Conservation (phyloP, 1,140 invertebrate genomes). For the Drosophila auraria region DNA sequence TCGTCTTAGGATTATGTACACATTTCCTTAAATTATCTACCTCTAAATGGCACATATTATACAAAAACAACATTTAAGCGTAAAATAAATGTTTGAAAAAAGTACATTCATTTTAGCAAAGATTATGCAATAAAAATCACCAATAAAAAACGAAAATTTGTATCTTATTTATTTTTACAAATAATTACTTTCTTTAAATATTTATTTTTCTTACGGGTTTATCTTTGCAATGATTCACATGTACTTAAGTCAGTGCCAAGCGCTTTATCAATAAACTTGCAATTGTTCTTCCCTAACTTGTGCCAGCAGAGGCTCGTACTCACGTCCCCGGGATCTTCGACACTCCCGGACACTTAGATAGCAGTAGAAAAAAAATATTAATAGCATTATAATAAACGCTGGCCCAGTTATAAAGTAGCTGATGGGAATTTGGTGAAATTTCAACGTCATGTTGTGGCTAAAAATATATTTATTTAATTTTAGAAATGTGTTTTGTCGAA, state of each 20-base stretch:
- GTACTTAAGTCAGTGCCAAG: background rate
- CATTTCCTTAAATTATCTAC: no score
- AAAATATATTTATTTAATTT: background rate
- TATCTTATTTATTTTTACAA: background rate
- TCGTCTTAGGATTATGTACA: no score
- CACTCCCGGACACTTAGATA: conserved; percentile 38
- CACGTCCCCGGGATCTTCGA: background rate
- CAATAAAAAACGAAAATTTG: background rate
- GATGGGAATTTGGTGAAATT: background rate
- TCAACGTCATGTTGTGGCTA: background rate
- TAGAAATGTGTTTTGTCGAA: no score
- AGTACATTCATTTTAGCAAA: background rate
- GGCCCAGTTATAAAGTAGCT: conserved; percentile 13
- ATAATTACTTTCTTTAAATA: background rate
- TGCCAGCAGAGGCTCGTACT: background rate
- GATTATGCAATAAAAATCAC: background rate
- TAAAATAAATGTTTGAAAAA: background rate
- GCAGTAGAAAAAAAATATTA: conserved; percentile 22
- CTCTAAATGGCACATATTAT: no score
- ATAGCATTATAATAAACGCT: conserved; percentile 3
- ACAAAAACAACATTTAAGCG: no score
- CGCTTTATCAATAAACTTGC: conserved; percentile 19
- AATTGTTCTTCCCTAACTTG: background rate
- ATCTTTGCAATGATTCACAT: conserved; percentile 7
- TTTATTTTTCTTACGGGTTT: background rate